Evolutionary conservation across 2,113 vertebrate species (phyloP).

Genomic region (Sarotherodon lohbergeri): DNA sequence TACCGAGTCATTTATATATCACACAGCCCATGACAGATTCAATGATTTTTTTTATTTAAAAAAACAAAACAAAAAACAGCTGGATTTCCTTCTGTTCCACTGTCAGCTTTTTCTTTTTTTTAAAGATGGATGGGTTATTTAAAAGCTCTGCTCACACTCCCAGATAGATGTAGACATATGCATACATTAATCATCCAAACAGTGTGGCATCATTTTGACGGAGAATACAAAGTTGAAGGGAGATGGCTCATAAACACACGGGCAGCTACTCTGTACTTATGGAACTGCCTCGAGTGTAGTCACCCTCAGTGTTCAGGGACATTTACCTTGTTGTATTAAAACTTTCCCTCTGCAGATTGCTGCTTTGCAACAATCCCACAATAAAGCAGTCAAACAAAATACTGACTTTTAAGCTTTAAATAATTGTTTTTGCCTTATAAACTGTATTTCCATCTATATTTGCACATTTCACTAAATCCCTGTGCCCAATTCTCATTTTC

Average conservation of each 20-base stretch:
- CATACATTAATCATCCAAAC: neutral
- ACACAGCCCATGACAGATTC: neutral
- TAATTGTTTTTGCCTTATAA: neutral
- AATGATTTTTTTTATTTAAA: neutral
- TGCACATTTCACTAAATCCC: neutral
- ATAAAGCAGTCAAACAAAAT: neutral
- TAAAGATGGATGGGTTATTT: neutral
- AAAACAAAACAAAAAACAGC: neutral
- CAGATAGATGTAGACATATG: neutral
- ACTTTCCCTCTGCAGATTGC: neutral
- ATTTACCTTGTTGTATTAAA: neutral
- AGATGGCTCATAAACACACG: neutral
- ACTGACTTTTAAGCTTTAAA: neutral
- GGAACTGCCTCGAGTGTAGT: neutral
- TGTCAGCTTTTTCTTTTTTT: neutral
- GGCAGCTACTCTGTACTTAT: too few relatives aligned
- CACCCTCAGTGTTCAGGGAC: neutral
- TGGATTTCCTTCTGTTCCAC: neutral
- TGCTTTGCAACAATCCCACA: neutral
- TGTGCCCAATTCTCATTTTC: neutral
- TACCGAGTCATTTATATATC: neutral
- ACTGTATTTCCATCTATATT: neutral
- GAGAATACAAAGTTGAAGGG: neutral
- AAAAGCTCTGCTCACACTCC: neutral
- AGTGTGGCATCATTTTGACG: neutral